Evolutionary conservation across 2,113 vertebrate species (phyloP).

Genomic region (Xiphophorus hellerii): DNA sequence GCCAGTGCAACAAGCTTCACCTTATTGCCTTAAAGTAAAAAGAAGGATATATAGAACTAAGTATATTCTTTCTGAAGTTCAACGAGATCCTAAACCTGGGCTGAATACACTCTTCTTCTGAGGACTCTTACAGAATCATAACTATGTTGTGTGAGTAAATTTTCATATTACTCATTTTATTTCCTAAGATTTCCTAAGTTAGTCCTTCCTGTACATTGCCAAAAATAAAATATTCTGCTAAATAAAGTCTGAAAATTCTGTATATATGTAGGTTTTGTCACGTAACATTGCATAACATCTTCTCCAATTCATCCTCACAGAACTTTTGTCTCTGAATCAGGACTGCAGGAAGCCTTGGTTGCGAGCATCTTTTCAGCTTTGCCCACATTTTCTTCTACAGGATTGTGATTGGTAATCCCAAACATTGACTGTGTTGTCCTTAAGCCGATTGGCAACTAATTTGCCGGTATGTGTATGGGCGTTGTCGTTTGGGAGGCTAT

Average conservation of each 20-base stretch:
- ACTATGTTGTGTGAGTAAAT: background rate
- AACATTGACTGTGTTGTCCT: background rate
- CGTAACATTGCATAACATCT: too few relatives aligned
- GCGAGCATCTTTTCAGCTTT: background rate
- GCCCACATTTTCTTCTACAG: background rate
- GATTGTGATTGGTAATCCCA: background rate
- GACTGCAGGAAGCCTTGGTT: too few relatives aligned
- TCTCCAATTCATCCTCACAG: too few relatives aligned
- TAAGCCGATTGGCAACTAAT: too few relatives aligned
- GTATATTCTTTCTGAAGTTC: background rate
- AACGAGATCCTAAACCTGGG: background rate
- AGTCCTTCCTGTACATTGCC: too few relatives aligned
- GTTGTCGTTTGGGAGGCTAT: too few relatives aligned
- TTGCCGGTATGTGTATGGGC: too few relatives aligned
- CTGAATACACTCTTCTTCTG: background rate
- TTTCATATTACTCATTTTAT: background rate
- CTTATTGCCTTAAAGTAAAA: conserved; percentile 33
- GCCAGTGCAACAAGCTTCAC: conserved; percentile 31
- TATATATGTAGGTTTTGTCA: too few relatives aligned
- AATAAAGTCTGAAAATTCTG: too few relatives aligned
- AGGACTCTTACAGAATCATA: background rate
- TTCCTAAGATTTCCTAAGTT: too few relatives aligned
- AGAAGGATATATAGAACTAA: background rate
- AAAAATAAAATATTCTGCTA: too few relatives aligned
- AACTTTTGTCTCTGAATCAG: too few relatives aligned